A percentile compares a stretch with the other conserved stretches of the same genome.
Evolutionary conservation across 2,797 vertebrate species (phyloP).

Genomic region (Pseudopleuronectes americanus): DNA sequence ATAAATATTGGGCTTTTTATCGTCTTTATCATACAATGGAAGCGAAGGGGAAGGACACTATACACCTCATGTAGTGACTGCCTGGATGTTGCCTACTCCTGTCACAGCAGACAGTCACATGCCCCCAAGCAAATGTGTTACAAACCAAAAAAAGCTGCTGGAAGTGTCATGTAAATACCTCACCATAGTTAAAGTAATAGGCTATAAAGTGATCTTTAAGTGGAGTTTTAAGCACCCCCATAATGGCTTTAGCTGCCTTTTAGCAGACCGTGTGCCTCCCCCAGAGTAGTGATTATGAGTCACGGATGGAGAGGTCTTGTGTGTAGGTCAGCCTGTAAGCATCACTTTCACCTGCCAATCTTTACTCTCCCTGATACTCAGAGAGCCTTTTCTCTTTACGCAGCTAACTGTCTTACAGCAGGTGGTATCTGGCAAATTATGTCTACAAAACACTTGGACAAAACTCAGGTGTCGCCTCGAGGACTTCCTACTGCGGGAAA

Average conservation of each 20-base stretch:
- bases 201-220: constrained; percentile 99
- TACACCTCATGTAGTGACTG: constrained; percentile 42
- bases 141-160: constrained; percentile 93
- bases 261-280: constrained; percentile 95
- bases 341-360: constrained; percentile 99
- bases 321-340: constrained; percentile 96
- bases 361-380: constrained; percentile 91
- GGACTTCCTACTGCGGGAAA: constrained; percentile 58
- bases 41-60: constrained; percentile 28
- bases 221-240: constrained; percentile 99
- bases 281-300: constrained; percentile 99
- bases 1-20: constrained; percentile 22
- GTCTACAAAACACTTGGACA: constrained; percentile 90
- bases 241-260: constrained; percentile 99
- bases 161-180: constrained; percentile 99
- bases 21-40: constrained; percentile 6
- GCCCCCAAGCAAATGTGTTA: constrained; percentile 89
- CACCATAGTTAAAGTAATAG: constrained; percentile 99
- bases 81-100: constrained; percentile 84
- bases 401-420: constrained; percentile 93
- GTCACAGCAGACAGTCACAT: constrained; percentile 81
- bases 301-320: constrained; percentile 98
- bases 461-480: constrained; percentile 64
- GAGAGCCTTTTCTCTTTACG: constrained; percentile 92
- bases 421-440: constrained; percentile 95